Percentiles rank a stretch among this genome's conserved stretches.
Evolutionary conservation across 1,140 invertebrate species (phyloP).

Genomic region (Leptopilina boulardi): DNA sequence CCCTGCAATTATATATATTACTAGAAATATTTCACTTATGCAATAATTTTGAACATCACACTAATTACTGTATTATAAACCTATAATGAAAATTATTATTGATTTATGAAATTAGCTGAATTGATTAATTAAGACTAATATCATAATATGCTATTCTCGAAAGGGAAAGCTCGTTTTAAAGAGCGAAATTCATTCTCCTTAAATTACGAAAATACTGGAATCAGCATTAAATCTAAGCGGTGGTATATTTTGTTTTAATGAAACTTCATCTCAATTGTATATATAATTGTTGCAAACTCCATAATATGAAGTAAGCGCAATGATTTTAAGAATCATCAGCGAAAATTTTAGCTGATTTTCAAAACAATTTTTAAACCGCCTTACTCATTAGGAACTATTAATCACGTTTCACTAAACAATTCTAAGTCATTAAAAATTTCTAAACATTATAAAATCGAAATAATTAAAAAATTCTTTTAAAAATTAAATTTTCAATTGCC

Average conservation of each 20-base stretch:
- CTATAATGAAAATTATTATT: too few species aligned
- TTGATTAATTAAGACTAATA: not conserved
- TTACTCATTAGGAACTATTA: not conserved
- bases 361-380: not conserved
- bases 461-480: too few species aligned
- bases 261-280: conserved; percentile 1
- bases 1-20: not conserved
- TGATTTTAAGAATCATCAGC: not conserved
- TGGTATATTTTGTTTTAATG: not conserved
- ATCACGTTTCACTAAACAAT: too few species aligned
- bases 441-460: too few species aligned
- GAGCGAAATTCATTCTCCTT: not conserved
- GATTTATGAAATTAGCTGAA: too few species aligned
- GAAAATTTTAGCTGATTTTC: not conserved
- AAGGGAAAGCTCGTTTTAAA: not conserved
- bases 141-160: not conserved
- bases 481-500: too few species aligned
- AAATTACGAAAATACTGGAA: not conserved
- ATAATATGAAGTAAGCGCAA: not conserved
- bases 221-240: not conserved
- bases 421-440: too few species aligned
- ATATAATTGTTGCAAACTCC: not conserved
- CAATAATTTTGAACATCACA: too few species aligned
- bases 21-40: too few species aligned
- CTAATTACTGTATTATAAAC: too few species aligned